phyloP scores from a whole-genome alignment of 2,888 invertebrate species.

The Boloria euphrosyne region DNA sequence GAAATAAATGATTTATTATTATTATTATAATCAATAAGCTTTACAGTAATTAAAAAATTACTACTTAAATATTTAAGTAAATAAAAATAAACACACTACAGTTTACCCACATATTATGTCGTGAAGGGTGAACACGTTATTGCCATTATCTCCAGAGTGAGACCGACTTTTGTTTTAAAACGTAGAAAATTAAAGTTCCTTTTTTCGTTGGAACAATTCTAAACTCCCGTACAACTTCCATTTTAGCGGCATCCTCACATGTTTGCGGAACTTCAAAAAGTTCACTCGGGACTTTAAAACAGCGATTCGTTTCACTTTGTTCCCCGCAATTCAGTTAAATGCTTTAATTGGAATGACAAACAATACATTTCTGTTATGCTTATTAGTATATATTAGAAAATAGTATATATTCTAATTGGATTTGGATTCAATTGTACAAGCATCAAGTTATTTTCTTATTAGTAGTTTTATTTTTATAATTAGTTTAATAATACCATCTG shows the following conservation, averaged over 20 bases:
- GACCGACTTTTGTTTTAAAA: constrained; percentile 77
- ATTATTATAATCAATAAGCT: too few relatives aligned
- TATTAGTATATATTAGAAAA: not conserved
- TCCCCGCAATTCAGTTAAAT: constrained; percentile 59
- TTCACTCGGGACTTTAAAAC: constrained; percentile 65
- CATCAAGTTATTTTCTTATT: too few relatives aligned
- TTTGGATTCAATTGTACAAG: not conserved
- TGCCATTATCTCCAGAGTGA: constrained; percentile 67
- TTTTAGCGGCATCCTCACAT: constrained; percentile 78
- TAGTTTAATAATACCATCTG: too few relatives aligned
- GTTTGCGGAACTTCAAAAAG: constrained; percentile 78
- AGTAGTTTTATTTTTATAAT: too few relatives aligned
- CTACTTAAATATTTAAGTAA: not conserved
- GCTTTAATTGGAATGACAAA: constrained; percentile 62
- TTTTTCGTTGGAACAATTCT: constrained; percentile 77
- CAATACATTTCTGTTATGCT: not conserved
- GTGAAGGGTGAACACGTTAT: constrained; percentile 60
- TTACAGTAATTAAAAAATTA: too few relatives aligned
- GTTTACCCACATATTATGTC: constrained; percentile 9
- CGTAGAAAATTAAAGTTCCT: constrained; percentile 78
- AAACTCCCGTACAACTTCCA: constrained; percentile 76
- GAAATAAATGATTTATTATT: too few relatives aligned
- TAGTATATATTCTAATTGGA: not conserved
- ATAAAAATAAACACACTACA: not conserved
- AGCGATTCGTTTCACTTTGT: constrained; percentile 65